Evolutionary conservation across 2,113 vertebrate species (phyloP).

Genomic region (Oriolus oriolus): DNA sequence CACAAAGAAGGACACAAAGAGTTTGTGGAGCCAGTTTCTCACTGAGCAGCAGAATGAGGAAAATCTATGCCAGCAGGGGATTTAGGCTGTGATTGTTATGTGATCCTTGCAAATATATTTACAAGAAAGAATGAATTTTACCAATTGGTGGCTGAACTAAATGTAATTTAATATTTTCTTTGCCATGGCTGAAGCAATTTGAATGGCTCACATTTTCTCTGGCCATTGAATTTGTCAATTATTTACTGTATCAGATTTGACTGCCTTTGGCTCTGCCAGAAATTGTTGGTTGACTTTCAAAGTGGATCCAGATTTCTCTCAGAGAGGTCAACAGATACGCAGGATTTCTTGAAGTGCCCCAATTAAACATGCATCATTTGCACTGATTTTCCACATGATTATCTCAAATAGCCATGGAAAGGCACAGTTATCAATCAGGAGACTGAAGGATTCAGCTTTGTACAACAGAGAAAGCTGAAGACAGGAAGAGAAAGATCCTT

Average conservation of each 20-base stretch:
- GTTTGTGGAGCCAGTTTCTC: not conserved
- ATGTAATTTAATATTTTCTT: not conserved
- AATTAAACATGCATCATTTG: conserved; percentile 56
- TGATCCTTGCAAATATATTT: not conserved
- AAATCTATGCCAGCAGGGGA: not conserved
- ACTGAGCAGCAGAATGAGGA: not conserved
- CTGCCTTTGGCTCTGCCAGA: not conserved
- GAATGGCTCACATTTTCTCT: not conserved
- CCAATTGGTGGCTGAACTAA: not conserved
- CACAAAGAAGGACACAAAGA: not conserved
- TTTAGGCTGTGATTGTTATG: not conserved
- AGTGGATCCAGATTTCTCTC: conserved; percentile 25
- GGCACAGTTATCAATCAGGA: conserved; percentile 46
- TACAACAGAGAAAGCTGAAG: not conserved
- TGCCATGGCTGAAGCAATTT: not conserved
- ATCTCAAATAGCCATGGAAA: conserved; percentile 53
- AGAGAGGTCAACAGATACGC: conserved; percentile 20
- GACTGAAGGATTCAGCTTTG: not conserved
- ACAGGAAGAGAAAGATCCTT: not conserved
- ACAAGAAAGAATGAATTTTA: not conserved
- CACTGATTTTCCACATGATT: conserved; percentile 65
- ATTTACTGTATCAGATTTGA: not conserved
- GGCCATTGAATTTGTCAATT: not conserved
- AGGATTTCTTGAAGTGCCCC: conserved; percentile 23
- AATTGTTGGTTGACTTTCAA: conserved; percentile 42